Evolutionary conservation across 2,797 vertebrate genomes (phyloP).

Genomic region (Anniella stebbinsi): DNA sequence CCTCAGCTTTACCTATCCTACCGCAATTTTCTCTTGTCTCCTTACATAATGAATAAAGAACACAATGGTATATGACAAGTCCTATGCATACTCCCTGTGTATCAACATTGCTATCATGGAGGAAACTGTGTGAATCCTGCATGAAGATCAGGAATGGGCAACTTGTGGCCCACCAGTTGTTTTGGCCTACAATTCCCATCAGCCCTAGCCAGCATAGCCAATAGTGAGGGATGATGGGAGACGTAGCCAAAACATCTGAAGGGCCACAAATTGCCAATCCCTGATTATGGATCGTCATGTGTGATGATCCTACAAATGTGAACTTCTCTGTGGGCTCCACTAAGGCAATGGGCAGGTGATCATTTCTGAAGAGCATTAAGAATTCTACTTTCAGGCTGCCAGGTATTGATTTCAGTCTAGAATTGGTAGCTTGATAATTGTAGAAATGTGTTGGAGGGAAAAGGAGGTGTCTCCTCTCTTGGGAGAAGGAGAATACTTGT

Average conservation of each 20-base stretch:
- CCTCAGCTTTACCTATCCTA: background rate
- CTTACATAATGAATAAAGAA: background rate
- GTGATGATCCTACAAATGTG: background rate
- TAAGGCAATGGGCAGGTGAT: background rate
- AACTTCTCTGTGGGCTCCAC: background rate
- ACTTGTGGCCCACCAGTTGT: too few relatives aligned
- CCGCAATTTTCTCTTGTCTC: conserved; percentile 1
- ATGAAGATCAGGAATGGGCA: background rate
- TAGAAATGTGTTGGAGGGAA: background rate
- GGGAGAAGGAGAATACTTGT: background rate
- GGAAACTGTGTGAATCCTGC: background rate
- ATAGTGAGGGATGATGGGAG: too few relatives aligned
- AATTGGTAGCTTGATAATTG: background rate
- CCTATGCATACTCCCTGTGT: background rate
- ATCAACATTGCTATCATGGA: background rate
- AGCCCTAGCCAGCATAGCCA: too few relatives aligned
- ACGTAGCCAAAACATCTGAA: too few relatives aligned
- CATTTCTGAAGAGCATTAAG: background rate
- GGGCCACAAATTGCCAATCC: too few relatives aligned
- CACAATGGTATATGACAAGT: background rate
- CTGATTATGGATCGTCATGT: background rate
- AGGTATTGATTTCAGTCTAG: background rate
- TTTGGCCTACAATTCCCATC: too few relatives aligned
- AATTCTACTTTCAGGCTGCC: background rate
- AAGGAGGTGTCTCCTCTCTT: background rate